Evolutionary conservation across 2,888 invertebrate genomes (phyloP).

Genomic region (Seira sanloemensis): DNA sequence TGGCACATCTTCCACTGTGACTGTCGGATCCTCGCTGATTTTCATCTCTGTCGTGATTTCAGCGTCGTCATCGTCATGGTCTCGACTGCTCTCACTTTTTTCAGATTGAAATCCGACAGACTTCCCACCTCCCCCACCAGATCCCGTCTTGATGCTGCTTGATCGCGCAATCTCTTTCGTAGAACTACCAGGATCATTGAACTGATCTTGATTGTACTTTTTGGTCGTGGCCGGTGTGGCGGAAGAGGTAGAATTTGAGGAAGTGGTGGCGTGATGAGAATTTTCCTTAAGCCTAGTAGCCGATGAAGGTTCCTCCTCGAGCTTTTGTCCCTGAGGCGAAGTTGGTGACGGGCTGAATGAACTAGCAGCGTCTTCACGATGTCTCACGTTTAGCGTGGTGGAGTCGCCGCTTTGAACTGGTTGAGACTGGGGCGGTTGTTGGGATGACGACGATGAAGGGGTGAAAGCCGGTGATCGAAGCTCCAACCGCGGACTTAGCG

Average conservation of each 20-base stretch:
- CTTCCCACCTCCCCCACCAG: constrained; percentile 22
- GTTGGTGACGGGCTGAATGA: neutral
- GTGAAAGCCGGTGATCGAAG: constrained; percentile 46
- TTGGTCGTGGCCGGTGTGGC: neutral
- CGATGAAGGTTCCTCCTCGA: neutral
- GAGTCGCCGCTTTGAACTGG: neutral
- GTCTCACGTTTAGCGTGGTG: neutral
- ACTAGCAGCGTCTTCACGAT: constrained; percentile 29
- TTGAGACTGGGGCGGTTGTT: constrained; percentile 7
- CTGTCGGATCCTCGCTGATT: constrained; percentile 76
- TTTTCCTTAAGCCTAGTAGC: neutral
- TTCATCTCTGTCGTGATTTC: constrained; percentile 70
- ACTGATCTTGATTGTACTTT: neutral
- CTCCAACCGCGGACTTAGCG: constrained; percentile 65
- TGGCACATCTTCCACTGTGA: constrained; percentile 79
- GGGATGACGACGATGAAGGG: constrained; percentile 23
- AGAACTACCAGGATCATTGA: neutral
- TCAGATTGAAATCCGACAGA: constrained; percentile 49
- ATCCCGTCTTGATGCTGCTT: neutral
- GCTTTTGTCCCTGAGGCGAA: constrained; percentile 18
- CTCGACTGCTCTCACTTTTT: constrained; percentile 53
- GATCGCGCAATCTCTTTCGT: neutral
- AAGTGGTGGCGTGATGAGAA: constrained; percentile 21
- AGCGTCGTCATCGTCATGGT: constrained; percentile 75
- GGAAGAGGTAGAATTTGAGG: neutral